Percentiles rank a stretch among this genome's conserved stretches.
These are phyloP conservation scores for Cryptophagus acutangulus DNA, from an alignment of 2,888 invertebrate genomes.

Conservation along the genomic window DNA sequence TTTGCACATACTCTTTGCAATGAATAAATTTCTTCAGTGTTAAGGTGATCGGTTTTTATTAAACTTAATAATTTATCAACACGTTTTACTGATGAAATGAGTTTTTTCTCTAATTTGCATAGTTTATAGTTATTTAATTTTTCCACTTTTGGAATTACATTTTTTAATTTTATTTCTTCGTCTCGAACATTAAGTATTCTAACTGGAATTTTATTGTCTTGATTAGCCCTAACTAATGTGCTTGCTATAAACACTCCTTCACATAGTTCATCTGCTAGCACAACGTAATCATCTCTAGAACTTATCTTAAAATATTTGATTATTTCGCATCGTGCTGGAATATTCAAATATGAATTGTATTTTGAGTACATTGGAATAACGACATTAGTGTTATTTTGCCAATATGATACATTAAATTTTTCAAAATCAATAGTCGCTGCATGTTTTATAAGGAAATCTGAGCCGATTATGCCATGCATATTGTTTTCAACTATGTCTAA, in stretches of 20 bases:
- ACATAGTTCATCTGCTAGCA: conserved; percentile 5
- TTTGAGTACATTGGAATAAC: conserved; percentile 1
- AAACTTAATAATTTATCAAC: conserved; percentile 17
- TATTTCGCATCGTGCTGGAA: conserved; percentile 4
- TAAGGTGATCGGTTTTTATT: conserved; percentile 18
- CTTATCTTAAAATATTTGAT: conserved; percentile 7
- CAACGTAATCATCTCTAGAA: neutral
- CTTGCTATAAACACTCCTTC: conserved; percentile 6
- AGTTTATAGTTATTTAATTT: conserved; percentile 1
- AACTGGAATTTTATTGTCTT: conserved; percentile 6
- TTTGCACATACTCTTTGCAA: conserved; percentile 20
- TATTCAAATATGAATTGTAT: neutral
- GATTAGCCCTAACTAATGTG: conserved; percentile 2
- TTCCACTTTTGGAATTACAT: conserved; percentile 6
- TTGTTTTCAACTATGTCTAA: neutral
- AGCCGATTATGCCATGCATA: conserved; percentile 10
- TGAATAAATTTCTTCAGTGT: conserved; percentile 16
- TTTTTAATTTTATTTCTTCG: conserved; percentile 5
- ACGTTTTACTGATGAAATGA: conserved; percentile 10
- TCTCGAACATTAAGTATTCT: conserved; percentile 8
- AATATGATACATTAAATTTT: neutral
- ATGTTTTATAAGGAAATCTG: conserved; percentile 10
- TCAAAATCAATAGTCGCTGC: conserved; percentile 11
- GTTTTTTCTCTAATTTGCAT: neutral
- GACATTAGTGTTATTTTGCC: neutral